A percentile compares a stretch with the other conserved stretches of the same genome.
phyloP scores from a whole-genome alignment of 2,888 invertebrate species.

The Melinaea menophilus region DNA sequence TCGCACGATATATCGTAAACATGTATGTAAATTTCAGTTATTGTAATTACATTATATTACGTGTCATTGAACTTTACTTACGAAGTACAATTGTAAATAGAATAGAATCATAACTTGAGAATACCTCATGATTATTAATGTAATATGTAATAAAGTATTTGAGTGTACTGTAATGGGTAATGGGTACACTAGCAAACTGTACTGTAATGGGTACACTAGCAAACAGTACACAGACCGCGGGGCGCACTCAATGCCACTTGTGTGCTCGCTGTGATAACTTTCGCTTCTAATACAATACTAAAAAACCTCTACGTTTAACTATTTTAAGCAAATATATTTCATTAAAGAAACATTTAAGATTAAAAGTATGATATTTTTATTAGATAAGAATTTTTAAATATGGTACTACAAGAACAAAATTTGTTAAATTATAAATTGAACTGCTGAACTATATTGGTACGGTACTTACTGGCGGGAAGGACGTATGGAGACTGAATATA shows the following conservation, averaged over 20 bases:
- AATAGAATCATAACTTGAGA: background rate
- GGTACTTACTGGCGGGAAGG: too few relatives aligned
- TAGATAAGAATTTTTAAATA: background rate
- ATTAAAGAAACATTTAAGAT: constrained; percentile 8
- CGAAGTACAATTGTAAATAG: too few relatives aligned
- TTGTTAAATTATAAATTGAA: too few relatives aligned
- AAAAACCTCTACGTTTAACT: constrained; percentile 21
- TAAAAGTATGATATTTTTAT: constrained; percentile 10
- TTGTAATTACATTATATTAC: too few relatives aligned
- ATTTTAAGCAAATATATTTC: background rate
- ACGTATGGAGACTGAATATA: too few relatives aligned
- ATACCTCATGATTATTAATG: background rate
- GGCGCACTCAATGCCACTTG: constrained; percentile 41
- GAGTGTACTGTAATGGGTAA: constrained; percentile 9
- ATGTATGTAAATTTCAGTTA: constrained; percentile 6
- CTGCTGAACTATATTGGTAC: too few relatives aligned
- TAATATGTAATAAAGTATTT: constrained; percentile 5
- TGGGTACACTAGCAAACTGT: constrained; percentile 27
- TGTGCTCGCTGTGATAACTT: constrained; percentile 41
- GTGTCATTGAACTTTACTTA: too few relatives aligned
- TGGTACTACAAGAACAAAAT: too few relatives aligned
- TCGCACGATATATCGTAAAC: too few relatives aligned
- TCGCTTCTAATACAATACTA: constrained; percentile 38
- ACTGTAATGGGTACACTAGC: constrained; percentile 26
- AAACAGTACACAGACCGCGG: constrained; percentile 33